Evolutionary conservation across 2,113 vertebrate species (phyloP).

Genomic region (Phocoena phocoena): DNA sequence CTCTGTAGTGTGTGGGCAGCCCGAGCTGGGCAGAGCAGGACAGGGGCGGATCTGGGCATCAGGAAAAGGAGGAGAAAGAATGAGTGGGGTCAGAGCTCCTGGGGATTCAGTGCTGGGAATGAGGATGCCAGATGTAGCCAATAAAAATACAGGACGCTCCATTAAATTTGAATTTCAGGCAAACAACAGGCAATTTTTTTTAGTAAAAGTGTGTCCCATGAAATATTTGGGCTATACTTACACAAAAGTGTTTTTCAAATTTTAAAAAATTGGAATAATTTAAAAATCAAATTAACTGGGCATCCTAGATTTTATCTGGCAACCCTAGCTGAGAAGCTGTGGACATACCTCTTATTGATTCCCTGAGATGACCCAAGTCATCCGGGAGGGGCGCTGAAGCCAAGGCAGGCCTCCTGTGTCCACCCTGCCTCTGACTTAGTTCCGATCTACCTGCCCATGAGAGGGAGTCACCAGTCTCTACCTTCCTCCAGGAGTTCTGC

Average conservation of each 20-base stretch:
- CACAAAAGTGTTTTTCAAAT: neutral
- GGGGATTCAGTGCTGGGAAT: neutral
- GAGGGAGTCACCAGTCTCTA: neutral
- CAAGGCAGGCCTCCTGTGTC: neutral
- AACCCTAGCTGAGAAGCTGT: neutral
- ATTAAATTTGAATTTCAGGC: neutral
- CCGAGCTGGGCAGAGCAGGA: neutral
- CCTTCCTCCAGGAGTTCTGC: neutral
- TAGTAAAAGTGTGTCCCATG: neutral
- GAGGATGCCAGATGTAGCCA: neutral
- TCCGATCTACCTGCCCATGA: neutral
- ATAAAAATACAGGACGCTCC: neutral
- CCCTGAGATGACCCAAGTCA: neutral
- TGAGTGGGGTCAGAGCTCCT: neutral
- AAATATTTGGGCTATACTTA: neutral
- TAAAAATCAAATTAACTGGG: neutral
- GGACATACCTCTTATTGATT: neutral
- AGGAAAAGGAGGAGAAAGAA: neutral
- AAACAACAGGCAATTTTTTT: neutral
- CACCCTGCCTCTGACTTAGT: neutral
- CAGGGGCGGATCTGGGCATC: neutral
- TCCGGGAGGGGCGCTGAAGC: neutral
- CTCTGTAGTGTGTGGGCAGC: neutral
- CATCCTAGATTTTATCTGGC: neutral
- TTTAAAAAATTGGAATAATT: neutral